These are phyloP conservation scores for Urocyon cinereoargenteus DNA, from an alignment of 2,797 vertebrate genomes.

Conservation along the genomic window DNA sequence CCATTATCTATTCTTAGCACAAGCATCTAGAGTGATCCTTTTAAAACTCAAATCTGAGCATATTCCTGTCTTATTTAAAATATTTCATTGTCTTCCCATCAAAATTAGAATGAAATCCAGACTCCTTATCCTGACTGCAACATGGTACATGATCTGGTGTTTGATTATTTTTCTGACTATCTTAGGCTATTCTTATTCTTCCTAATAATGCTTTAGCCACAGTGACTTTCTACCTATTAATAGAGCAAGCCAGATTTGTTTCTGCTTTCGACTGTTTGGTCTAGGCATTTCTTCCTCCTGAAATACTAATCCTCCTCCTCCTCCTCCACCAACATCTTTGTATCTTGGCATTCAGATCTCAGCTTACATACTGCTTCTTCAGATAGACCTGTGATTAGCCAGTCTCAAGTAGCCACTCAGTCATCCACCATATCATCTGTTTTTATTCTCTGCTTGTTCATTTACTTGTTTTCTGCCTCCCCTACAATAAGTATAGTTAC, in stretches of 20 bases:
- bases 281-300: neutral
- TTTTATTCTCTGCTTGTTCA: neutral
- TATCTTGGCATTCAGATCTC: neutral
- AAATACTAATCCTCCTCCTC: neutral
- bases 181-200: neutral
- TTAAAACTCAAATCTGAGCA: neutral
- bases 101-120: neutral
- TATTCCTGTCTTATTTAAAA: neutral
- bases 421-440: neutral
- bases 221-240: neutral
- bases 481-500: neutral
- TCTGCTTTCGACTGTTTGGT: neutral
- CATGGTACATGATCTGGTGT: neutral
- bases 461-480: slow-evolving; percentile 16
- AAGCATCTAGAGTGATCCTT: neutral
- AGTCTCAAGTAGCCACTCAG: neutral
- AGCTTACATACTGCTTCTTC: neutral
- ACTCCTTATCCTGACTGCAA: neutral
- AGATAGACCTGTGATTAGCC: neutral
- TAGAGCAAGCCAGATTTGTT: neutral
- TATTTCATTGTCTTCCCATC: neutral
- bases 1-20: neutral
- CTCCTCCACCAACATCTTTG: neutral
- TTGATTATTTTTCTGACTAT: slow-evolving; percentile 25
- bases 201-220: neutral